Evolutionary conservation across 2,888 invertebrate species (phyloP), one percentile per base, ranked within the genome.

Genomic region (Cheilosia vulpina): DNA sequence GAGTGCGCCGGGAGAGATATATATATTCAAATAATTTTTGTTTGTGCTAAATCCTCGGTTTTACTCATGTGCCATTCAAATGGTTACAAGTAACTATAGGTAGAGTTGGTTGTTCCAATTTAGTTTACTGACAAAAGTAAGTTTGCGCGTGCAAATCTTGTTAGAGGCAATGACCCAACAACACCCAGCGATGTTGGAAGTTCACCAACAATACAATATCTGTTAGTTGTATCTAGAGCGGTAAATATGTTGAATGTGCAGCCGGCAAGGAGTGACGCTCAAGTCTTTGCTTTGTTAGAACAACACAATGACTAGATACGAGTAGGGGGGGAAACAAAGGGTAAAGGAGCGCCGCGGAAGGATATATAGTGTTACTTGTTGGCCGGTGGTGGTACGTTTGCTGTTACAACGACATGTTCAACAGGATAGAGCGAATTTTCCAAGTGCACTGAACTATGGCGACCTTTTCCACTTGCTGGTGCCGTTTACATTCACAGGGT

Each of bases 101-200:
- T 58, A 19, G 15, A 19, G 43, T 38, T 65, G 55, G 38, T 81
- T 85, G 85, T 81, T 85, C 81, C 72, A 85, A 77, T 81, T 85
- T 77, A 76, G 60, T 52, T 52, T 52, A 66, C 55, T 81, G 85
- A 72, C 68, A 71, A 21, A 57, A 34, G 21, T 60, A 66, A 68
- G 78, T 79, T 83, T 73, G 83, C 83, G 83, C 83, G 82, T 53
- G 71, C 76, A 55, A 82, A 6, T 66, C 63, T 63, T 58, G 60
- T 41, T 66, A 21, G 53, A 85, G 85, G 72, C 85, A 85, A 85
- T 85, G 85, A 81, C 85, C 85, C 81, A 80, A 65, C 80, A 65
- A 45, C 55, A 73, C 50, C 58, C 45, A 77, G 47, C 50, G 31
- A 21, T 62, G 52, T 52, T 65, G 69, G 71, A 76, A 65, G 73